These are phyloP conservation scores for Pedetes capensis DNA, from an alignment of 2,113 vertebrate species.

Conservation along the genomic window DNA sequence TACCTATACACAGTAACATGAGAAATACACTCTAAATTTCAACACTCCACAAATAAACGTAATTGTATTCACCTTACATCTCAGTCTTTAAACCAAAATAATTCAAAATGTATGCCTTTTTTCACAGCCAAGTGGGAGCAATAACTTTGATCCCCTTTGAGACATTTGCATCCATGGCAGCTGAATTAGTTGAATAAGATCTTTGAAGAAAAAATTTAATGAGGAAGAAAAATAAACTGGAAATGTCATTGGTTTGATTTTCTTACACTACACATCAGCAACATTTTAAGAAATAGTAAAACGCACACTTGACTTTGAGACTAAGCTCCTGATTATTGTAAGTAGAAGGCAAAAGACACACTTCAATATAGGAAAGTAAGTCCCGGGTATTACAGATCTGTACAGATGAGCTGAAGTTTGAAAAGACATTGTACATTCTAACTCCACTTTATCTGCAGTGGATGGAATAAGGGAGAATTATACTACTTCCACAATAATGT, in stretches of 20 bases:
- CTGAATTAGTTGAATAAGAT: slow-evolving; percentile 29
- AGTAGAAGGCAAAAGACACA: slow-evolving; percentile 14
- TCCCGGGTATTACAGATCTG: slow-evolving; percentile 20
- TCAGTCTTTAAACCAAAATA: not conserved
- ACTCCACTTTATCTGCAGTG: not conserved
- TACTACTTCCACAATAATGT: not conserved
- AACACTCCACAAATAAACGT: not conserved
- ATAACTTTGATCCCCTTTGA: not conserved
- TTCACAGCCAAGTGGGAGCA: not conserved
- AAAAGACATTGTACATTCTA: not conserved
- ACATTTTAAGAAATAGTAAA: not conserved
- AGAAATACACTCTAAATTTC: not conserved
- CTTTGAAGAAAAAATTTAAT: not conserved
- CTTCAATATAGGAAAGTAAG: slow-evolving; percentile 24
- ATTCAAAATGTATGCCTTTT: not conserved
- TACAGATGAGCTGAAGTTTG: slow-evolving; percentile 29
- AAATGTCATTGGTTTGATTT: not conserved
- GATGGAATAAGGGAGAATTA: slow-evolving; percentile 18
- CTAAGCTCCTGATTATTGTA: slow-evolving; percentile 38
- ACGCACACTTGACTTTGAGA: not conserved
- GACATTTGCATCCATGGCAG: not conserved
- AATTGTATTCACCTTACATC: not conserved
- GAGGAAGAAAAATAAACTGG: not conserved
- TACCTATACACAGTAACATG: not conserved
- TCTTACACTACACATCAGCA: not conserved